phyloP scores from a whole-genome alignment of 2,797 vertebrate genomes.

The Carduelis carduelis region DNA sequence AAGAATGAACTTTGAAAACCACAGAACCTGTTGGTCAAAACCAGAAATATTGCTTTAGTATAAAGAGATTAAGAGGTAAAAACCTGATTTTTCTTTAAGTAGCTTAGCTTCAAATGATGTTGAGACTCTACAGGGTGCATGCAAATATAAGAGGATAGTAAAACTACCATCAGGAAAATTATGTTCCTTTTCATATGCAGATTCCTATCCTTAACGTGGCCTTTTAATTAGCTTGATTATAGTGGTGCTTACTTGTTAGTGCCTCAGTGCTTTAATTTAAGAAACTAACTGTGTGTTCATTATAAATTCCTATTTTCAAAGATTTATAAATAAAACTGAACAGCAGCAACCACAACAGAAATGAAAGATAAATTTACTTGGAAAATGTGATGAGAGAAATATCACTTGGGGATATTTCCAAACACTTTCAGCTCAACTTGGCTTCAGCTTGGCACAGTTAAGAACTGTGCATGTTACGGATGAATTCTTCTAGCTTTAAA shows the following conservation, averaged over 20 bases:
- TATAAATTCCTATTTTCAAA: slow-evolving; percentile 35
- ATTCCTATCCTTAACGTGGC: slow-evolving; percentile 37
- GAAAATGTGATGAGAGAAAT: slow-evolving; percentile 3
- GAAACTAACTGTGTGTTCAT: slow-evolving; percentile 22
- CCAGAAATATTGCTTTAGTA: slow-evolving; percentile 14
- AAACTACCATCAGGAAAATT: slow-evolving; percentile 43
- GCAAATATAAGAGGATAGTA: slow-evolving; percentile 36
- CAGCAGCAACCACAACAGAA: slow-evolving; percentile 3
- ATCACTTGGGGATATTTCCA: slow-evolving; percentile 18
- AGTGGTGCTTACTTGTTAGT: slow-evolving; percentile 22
- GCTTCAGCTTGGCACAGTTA: background rate
- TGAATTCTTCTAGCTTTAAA: background rate
- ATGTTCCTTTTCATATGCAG: slow-evolving; percentile 46
- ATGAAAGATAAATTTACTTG: background rate
- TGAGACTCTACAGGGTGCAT: slow-evolving; percentile 20
- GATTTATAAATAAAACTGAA: slow-evolving; percentile 38
- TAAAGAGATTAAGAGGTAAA: slow-evolving; percentile 30
- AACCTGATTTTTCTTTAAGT: slow-evolving; percentile 11
- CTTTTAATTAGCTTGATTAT: slow-evolving; percentile 66
- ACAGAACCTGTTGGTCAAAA: slow-evolving; percentile 11
- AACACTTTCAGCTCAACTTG: slow-evolving; percentile 1
- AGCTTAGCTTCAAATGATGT: slow-evolving; percentile 27
- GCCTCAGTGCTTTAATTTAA: slow-evolving; percentile 44
- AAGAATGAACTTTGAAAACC: slow-evolving; percentile 44
- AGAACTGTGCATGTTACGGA: background rate